phyloP scores from a whole-genome alignment of 1,140 invertebrate species.

The Drosophila pallidifrons region DNA sequence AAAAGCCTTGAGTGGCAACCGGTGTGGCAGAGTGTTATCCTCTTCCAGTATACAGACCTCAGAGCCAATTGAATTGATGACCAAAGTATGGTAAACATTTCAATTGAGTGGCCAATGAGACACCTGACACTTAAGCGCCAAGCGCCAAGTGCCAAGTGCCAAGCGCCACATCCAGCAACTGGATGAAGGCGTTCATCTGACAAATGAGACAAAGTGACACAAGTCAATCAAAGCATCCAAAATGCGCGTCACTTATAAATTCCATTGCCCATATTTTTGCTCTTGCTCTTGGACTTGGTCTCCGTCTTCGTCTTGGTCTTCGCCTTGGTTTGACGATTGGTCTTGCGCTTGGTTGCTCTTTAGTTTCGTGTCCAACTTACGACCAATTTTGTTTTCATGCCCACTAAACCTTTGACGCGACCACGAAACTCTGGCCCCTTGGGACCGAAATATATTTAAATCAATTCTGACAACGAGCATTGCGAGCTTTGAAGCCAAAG shows the following conservation, averaged over 20 bases:
- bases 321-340: too few species aligned
- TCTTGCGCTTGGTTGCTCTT: neutral
- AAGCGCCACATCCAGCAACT: conserved; percentile 48
- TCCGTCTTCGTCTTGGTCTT: too few species aligned
- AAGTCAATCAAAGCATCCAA: conserved; percentile 82
- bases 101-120: conserved; percentile 76
- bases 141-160: neutral
- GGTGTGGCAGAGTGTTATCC: neutral
- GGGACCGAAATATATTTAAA: conserved; percentile 83
- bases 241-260: conserved; percentile 72
- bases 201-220: conserved; percentile 85
- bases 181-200: conserved; percentile 73
- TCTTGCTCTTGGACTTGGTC: conserved; percentile 25
- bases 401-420: conserved; percentile 40
- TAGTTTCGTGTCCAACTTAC: conserved; percentile 36
- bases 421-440: conserved; percentile 53
- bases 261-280: conserved; percentile 46
- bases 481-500: conserved; percentile 28
- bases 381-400: conserved; percentile 67
- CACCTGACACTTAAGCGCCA: conserved; percentile 76
- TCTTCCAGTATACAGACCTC: neutral
- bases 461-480: conserved; percentile 76
- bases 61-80: conserved; percentile 17
- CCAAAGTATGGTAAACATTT: conserved; percentile 51
- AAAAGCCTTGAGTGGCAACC: conserved; percentile 32